phyloP scores from a whole-genome alignment of 2,888 invertebrate species.

The Branchipolynoe longqiensis region DNA sequence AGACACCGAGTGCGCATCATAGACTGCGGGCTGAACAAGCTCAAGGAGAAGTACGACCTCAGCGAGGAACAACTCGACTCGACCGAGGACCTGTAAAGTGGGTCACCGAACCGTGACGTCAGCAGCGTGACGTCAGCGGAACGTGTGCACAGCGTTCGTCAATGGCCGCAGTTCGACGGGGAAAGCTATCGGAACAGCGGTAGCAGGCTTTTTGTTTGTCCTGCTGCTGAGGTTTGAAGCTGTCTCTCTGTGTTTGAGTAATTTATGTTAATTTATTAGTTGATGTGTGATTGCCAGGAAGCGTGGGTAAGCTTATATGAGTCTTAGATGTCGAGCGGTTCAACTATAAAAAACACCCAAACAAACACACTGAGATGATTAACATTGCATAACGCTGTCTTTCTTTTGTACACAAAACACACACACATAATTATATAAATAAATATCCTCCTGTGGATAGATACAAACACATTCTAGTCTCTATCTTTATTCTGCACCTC shows the following conservation, averaged over 20 bases:
- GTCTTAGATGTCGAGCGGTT: neutral
- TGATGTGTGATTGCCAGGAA: neutral
- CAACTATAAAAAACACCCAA: neutral
- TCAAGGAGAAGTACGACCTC: conserved; percentile 77
- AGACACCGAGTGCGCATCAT: conserved; percentile 75
- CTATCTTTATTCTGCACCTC: neutral
- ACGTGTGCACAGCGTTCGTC: neutral
- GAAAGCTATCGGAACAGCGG: neutral
- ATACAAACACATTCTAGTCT: neutral
- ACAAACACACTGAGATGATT: neutral
- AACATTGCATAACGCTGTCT: too few relatives aligned
- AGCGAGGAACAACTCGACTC: conserved; percentile 70
- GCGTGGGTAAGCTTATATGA: neutral
- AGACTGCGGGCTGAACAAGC: conserved; percentile 74
- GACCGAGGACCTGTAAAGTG: conserved; percentile 70
- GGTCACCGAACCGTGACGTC: conserved; percentile 22
- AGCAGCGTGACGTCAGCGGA: conserved; percentile 8
- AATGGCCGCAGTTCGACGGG: neutral
- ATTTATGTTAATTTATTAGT: neutral
- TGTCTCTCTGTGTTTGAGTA: neutral
- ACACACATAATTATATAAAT: neutral
- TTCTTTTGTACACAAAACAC: conserved; percentile 28
- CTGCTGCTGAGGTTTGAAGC: neutral
- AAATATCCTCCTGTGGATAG: neutral
- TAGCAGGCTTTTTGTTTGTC: neutral